A percentile compares a stretch with the other conserved stretches of the same genome.
Conservation (phyloP, 2,888 invertebrate species). For the Drosophila putrida region DNA sequence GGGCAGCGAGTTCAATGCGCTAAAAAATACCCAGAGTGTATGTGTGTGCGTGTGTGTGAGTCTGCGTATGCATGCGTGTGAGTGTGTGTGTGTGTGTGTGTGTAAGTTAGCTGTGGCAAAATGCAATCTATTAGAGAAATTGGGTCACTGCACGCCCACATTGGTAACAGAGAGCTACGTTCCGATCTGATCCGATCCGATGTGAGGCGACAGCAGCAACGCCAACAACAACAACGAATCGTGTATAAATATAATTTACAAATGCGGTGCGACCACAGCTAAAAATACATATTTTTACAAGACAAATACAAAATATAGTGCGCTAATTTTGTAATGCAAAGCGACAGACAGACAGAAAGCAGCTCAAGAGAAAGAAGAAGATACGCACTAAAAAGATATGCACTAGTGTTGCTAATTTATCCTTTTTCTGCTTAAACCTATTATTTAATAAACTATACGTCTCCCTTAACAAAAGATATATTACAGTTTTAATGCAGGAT, state of each 20-base stretch:
- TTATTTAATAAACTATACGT: too few relatives aligned
- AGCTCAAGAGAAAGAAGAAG: background rate
- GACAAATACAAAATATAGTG: conserved; percentile 53
- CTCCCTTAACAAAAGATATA: too few relatives aligned
- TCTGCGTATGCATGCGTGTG: conserved; percentile 2
- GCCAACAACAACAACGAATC: conserved; percentile 37
- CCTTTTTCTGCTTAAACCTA: too few relatives aligned
- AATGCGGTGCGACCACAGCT: conserved; percentile 54
- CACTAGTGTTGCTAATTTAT: too few relatives aligned
- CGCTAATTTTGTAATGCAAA: conserved; percentile 56
- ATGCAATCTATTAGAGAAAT: conserved; percentile 77
- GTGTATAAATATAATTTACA: conserved; percentile 75
- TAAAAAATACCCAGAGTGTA: conserved; percentile 46
- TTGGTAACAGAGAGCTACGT: conserved; percentile 59
- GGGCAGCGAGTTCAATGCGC: conserved; percentile 68
- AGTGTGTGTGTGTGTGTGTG: conserved; percentile 16
- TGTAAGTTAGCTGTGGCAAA: conserved; percentile 57
- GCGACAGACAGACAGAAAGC: conserved; percentile 3
- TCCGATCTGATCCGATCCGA: conserved; percentile 44
- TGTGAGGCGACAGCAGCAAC: conserved; percentile 30
- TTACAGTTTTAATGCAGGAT: too few relatives aligned
- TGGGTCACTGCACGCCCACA: conserved; percentile 78
- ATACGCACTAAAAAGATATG: too few relatives aligned
- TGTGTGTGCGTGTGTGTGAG: conserved; percentile 4
- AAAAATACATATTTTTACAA: conserved; percentile 72